phyloP scores from a whole-genome alignment of 2,888 invertebrate species.

The Fragum fragum region DNA sequence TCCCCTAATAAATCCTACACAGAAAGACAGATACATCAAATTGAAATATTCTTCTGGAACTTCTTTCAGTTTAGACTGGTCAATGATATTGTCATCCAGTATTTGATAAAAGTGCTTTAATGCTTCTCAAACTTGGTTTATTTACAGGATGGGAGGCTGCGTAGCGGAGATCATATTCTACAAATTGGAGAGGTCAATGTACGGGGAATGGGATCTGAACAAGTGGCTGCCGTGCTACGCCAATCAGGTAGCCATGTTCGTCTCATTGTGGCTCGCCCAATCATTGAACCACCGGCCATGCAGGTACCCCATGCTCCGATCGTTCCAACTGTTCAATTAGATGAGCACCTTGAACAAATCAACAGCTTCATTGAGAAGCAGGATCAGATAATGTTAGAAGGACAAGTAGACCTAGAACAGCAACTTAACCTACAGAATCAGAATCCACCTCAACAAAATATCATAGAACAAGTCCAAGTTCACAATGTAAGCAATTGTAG shows the following conservation, averaged over 20 bases:
- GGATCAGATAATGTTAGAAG: slow-evolving; percentile 59
- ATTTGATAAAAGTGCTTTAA: too few species aligned
- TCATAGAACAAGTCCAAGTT: slow-evolving; percentile 77
- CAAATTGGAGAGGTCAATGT: slow-evolving; percentile 95
- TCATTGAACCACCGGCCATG: slow-evolving; percentile 78
- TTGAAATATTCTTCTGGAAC: too few species aligned
- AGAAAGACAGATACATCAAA: too few species aligned
- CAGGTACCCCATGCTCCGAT: slow-evolving; percentile 91
- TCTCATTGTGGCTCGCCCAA: slow-evolving; percentile 94
- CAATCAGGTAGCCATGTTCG: slow-evolving; percentile 98
- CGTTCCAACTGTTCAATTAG: slow-evolving; percentile 95
- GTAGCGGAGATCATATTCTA: slow-evolving; percentile 98
- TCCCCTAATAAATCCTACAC: too few species aligned
- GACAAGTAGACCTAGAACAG: slow-evolving; percentile 47
- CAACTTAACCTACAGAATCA: slow-evolving; percentile 14
- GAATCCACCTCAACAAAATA: slow-evolving; percentile 88
- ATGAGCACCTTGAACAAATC: slow-evolving; percentile 92
- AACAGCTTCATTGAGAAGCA: slow-evolving; percentile 54
- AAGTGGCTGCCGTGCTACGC: slow-evolving; percentile 96
- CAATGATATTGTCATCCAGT: too few species aligned
- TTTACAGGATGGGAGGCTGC: slow-evolving; percentile 95
- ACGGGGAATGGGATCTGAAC: slow-evolving; percentile 98
- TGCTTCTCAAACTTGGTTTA: slow-evolving; percentile 34
- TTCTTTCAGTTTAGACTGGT: too few species aligned
- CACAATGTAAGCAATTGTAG: slow-evolving; percentile 73